Conservation (phyloP, 2,888 invertebrate species). For the Phania funesta region DNA sequence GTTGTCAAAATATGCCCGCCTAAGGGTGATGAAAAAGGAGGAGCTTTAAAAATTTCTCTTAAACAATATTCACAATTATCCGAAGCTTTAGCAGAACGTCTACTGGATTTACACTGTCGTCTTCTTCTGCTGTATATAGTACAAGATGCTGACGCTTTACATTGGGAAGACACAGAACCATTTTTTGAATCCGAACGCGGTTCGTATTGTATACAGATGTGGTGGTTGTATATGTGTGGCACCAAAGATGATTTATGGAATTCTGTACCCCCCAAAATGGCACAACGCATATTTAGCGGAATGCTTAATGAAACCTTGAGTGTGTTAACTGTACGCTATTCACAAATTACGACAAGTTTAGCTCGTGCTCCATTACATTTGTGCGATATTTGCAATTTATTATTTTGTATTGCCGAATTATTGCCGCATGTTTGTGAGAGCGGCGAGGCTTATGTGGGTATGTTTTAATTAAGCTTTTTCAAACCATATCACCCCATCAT, state of each 20-base stretch:
- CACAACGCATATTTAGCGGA: slow-evolving; percentile 90
- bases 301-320: slow-evolving; percentile 92
- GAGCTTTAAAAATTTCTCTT: slow-evolving; percentile 82
- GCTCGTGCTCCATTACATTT: slow-evolving; percentile 83
- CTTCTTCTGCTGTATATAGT: slow-evolving; percentile 89
- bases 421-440: slow-evolving; percentile 85
- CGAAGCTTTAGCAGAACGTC: slow-evolving; percentile 90
- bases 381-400: slow-evolving; percentile 88
- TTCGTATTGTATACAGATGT: slow-evolving; percentile 91
- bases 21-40: slow-evolving; percentile 79
- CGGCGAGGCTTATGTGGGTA: slow-evolving; percentile 82
- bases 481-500: not conserved
- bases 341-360: slow-evolving; percentile 86
- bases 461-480: slow-evolving; percentile 41
- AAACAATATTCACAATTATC: slow-evolving; percentile 91
- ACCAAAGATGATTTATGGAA: slow-evolving; percentile 91
- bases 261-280: slow-evolving; percentile 93
- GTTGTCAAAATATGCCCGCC: slow-evolving; percentile 78
- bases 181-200: slow-evolving; percentile 88
- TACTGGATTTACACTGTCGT: slow-evolving; percentile 90
- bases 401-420: slow-evolving; percentile 88
- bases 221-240: slow-evolving; percentile 92
- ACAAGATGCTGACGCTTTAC: slow-evolving; percentile 89
- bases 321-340: slow-evolving; percentile 89
- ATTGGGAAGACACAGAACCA: slow-evolving; percentile 85